These are phyloP conservation scores for Argyrosomus regius DNA, from an alignment of 2,797 vertebrate species.

Conservation along the genomic window DNA sequence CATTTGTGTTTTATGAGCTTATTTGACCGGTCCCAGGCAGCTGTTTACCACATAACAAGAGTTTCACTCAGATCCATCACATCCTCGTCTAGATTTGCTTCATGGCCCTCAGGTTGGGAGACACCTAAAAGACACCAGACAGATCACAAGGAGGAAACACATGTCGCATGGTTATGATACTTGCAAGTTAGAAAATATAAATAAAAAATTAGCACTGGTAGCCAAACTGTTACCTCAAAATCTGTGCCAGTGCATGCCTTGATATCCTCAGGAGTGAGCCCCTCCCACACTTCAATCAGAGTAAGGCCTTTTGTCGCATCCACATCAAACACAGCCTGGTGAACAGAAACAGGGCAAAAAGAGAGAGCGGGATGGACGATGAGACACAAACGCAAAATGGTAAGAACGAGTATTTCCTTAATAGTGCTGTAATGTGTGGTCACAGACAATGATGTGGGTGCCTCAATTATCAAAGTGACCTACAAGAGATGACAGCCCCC, in stretches of 20 bases:
- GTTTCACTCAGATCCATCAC: slow-evolving; percentile 13
- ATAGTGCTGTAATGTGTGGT: slow-evolving; percentile 23
- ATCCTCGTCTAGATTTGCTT: slow-evolving; percentile 86
- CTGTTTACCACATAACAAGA: slow-evolving; percentile 1
- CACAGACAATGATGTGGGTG: slow-evolving; percentile 31
- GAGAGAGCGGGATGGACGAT: neutral
- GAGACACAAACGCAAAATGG: slow-evolving; percentile 29
- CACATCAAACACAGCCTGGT: slow-evolving; percentile 96
- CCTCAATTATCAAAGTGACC: slow-evolving; percentile 35
- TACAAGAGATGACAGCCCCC: slow-evolving; percentile 22
- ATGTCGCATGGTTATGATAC: neutral
- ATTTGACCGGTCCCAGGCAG: slow-evolving; percentile 10
- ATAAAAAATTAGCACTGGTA: neutral
- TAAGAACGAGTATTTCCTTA: slow-evolving; percentile 21
- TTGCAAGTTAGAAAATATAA: slow-evolving; percentile 21
- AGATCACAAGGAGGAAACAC: slow-evolving; percentile 29
- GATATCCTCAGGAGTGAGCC: slow-evolving; percentile 93
- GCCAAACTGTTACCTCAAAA: slow-evolving; percentile 85
- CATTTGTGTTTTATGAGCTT: slow-evolving; percentile 26
- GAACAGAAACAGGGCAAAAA: slow-evolving; percentile 26
- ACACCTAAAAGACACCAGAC: slow-evolving; percentile 86
- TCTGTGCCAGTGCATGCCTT: slow-evolving; percentile 93
- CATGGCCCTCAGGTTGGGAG: slow-evolving; percentile 91
- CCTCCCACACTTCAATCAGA: slow-evolving; percentile 95
- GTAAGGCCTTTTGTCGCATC: slow-evolving; percentile 93